Evolutionary conservation across 2,797 vertebrate species (phyloP).

Genomic region (Prionace glauca): DNA sequence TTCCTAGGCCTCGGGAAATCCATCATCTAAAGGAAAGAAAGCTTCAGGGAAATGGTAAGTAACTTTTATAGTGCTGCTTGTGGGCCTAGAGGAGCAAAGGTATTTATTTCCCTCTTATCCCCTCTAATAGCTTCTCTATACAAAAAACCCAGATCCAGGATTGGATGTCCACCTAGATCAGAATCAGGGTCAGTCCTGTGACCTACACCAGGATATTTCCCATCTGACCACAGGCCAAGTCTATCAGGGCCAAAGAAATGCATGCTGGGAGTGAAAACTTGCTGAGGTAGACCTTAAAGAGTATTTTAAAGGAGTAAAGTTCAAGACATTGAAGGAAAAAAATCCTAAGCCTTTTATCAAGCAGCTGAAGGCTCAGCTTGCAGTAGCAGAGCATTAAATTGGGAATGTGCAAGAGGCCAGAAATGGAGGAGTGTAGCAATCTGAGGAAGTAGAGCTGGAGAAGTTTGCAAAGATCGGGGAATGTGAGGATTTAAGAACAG

Average conservation of each 20-base stretch:
- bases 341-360: neutral
- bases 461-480: neutral
- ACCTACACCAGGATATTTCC: too few relatives aligned
- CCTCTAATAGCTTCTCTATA: too few relatives aligned
- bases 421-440: neutral
- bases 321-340: neutral
- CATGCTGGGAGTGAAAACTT: neutral
- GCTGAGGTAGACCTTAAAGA: neutral
- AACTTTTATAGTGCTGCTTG: too few relatives aligned
- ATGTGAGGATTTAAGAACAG: neutral
- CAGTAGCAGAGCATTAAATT: neutral
- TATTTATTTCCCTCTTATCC: too few relatives aligned
- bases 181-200: too few relatives aligned
- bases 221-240: neutral
- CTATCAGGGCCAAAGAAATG: neutral
- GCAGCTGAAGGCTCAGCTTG: neutral
- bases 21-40: too few relatives aligned
- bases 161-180: too few relatives aligned
- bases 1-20: too few relatives aligned
- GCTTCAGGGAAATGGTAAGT: too few relatives aligned
- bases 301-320: neutral
- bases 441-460: neutral
- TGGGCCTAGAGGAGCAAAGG: too few relatives aligned
- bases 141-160: too few relatives aligned
- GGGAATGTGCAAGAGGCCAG: neutral